These are phyloP conservation scores for Periophthalmus magnuspinnatus DNA, from an alignment of 2,797 vertebrate species.

Conservation along the genomic window DNA sequence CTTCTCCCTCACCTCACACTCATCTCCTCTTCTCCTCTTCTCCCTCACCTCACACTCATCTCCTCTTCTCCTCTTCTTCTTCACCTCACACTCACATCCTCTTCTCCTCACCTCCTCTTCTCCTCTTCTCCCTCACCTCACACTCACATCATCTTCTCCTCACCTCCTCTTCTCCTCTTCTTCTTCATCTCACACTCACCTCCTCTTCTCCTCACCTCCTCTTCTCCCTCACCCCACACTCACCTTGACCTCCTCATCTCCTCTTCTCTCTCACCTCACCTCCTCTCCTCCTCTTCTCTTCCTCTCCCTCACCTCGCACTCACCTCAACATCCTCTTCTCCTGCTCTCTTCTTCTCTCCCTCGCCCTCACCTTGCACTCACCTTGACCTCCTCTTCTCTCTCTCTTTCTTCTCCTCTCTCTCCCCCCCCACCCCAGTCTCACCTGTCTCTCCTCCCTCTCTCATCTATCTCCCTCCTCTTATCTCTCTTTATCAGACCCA, in stretches of 20 bases:
- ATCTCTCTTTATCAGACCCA: background rate
- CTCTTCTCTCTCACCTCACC: background rate
- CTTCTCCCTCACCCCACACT: constrained; percentile 8
- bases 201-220: background rate
- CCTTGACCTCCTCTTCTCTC: background rate
- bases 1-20: constrained; percentile 55
- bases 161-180: constrained; percentile 64
- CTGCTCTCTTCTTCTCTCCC: background rate
- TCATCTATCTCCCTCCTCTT: background rate
- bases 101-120: constrained; percentile 69
- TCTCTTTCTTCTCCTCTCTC: background rate
- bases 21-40: constrained; percentile 11
- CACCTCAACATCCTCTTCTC: background rate
- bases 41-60: background rate
- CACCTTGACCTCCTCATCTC: constrained; percentile 20
- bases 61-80: background rate
- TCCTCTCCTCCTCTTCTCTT: background rate
- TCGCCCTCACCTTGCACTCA: background rate
- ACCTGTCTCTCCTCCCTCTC: background rate
- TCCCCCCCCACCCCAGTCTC: background rate
- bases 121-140: constrained; percentile 59
- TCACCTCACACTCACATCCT: constrained; percentile 59
- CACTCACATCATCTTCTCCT: constrained; percentile 41
- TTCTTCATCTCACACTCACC: constrained; percentile 55
- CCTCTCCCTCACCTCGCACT: background rate